Percentiles rank a stretch among this genome's conserved stretches.
Evolutionary conservation across 2,113 vertebrate species (phyloP).

Genomic region (Campylorhamphus procurvoides): DNA sequence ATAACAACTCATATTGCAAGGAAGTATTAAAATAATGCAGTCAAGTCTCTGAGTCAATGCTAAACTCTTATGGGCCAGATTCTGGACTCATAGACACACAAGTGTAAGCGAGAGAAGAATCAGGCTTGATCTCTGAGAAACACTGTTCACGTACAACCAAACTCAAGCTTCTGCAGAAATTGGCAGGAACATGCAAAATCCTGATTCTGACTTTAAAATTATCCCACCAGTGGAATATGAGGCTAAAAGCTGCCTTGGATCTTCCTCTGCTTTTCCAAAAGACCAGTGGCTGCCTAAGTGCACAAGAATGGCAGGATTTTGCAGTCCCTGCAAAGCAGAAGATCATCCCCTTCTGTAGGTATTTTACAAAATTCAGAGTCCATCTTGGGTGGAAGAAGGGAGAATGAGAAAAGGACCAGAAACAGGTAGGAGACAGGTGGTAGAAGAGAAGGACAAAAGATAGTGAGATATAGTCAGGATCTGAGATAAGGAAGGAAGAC

Average conservation of each 20-base stretch:
- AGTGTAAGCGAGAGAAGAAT: slow-evolving; percentile 45
- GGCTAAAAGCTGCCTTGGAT: background rate
- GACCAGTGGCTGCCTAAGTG: background rate
- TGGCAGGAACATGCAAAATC: slow-evolving; percentile 22
- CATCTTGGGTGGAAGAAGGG: background rate
- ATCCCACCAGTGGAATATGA: background rate
- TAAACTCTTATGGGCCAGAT: background rate
- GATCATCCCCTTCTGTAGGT: background rate
- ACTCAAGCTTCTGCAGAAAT: background rate
- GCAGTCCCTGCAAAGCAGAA: slow-evolving; percentile 13
- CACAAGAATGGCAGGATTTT: background rate
- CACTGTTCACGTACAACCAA: background rate
- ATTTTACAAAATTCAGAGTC: slow-evolving; percentile 45
- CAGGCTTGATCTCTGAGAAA: slow-evolving; percentile 55
- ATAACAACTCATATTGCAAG: slow-evolving; percentile 11
- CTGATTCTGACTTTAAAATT: background rate
- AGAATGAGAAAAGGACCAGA: slow-evolving; percentile 54
- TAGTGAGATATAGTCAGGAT: slow-evolving; percentile 39
- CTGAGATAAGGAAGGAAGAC: slow-evolving; percentile 55
- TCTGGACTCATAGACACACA: slow-evolving; percentile 39
- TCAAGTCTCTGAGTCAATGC: background rate
- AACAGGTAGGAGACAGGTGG: slow-evolving; percentile 27
- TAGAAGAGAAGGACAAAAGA: slow-evolving; percentile 43
- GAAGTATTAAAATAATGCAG: slow-evolving; percentile 23
- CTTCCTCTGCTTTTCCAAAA: background rate